A percentile compares a stretch with the other conserved stretches of the same genome.
These are phyloP conservation scores for Fringilla coelebs DNA, from an alignment of 2,797 vertebrate species.

Conservation along the genomic window DNA sequence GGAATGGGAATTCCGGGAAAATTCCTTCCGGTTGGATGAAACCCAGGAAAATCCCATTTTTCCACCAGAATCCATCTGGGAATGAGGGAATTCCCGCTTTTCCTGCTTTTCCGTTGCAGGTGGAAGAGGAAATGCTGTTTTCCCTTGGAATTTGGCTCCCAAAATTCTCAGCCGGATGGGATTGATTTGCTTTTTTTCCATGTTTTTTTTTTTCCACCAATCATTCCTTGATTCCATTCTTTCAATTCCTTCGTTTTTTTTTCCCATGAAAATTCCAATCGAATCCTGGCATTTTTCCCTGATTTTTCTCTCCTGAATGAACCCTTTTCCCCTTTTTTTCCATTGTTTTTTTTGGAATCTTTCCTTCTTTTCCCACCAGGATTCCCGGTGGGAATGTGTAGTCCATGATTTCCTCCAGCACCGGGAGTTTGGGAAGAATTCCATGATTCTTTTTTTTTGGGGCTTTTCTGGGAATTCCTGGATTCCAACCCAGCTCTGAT, in stretches of 20 bases:
- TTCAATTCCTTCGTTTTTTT: neutral
- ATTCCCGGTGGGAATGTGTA: neutral
- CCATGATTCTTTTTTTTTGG: neutral
- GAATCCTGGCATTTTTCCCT: neutral
- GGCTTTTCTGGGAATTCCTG: neutral
- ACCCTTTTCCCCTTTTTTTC: neutral
- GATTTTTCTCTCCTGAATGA: neutral
- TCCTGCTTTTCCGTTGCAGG: neutral
- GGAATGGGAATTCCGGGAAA: neutral
- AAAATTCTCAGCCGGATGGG: neutral
- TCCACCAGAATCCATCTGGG: neutral
- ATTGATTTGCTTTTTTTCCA: neutral
- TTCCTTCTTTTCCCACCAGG: neutral
- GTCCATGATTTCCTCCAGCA: neutral
- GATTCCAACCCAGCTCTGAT: neutral
- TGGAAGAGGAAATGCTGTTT: constrained; percentile 73
- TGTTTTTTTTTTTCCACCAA: neutral
- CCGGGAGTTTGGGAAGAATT: neutral
- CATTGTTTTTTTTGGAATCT: neutral
- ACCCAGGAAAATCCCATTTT: neutral
- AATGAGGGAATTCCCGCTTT: neutral
- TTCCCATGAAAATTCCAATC: neutral
- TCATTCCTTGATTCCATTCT: neutral
- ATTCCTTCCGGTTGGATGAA: neutral
- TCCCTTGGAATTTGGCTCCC: neutral